These are phyloP conservation scores for Sphecodes monilicornis DNA, from an alignment of 2,888 invertebrate species.

Conservation along the genomic window DNA sequence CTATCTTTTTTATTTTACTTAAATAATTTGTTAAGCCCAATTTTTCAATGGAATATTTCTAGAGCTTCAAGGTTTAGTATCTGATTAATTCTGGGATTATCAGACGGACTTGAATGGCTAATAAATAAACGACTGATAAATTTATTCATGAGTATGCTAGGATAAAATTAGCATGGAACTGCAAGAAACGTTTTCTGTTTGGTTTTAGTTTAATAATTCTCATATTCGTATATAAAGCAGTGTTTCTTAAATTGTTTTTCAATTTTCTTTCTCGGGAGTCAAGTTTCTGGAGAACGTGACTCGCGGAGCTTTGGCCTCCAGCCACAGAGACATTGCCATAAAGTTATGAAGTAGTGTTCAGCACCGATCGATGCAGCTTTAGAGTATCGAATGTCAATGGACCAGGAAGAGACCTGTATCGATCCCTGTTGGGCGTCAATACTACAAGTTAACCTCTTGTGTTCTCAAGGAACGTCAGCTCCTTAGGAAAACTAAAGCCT, in stretches of 20 bases:
- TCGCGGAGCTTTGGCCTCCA: not conserved
- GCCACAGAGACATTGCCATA: not conserved
- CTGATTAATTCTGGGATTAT: not conserved
- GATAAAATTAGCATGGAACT: not conserved
- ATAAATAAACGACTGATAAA: not conserved
- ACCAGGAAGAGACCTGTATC: not conserved
- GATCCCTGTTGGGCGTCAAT: not conserved
- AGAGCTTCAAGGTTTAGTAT: too few relatives aligned
- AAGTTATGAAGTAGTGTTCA: not conserved
- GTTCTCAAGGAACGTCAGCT: not conserved
- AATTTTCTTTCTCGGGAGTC: not conserved
- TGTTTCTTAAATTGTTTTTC: not conserved
- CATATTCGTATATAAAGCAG: not conserved
- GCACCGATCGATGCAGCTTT: not conserved
- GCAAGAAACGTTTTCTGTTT: not conserved
- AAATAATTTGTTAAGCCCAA: too few relatives aligned
- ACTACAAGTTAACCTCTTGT: not conserved
- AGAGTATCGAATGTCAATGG: conserved; percentile 5
- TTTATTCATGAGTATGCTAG: not conserved
- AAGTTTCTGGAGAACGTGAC: not conserved
- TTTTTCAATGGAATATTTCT: too few relatives aligned
- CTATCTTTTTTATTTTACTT: too few relatives aligned
- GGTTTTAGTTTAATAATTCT: not conserved
- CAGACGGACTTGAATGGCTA: too few relatives aligned
- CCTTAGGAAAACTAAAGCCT: not conserved